Evolutionary conservation across 2,888 invertebrate species (phyloP).

Genomic region (Clistopyga incitator): DNA sequence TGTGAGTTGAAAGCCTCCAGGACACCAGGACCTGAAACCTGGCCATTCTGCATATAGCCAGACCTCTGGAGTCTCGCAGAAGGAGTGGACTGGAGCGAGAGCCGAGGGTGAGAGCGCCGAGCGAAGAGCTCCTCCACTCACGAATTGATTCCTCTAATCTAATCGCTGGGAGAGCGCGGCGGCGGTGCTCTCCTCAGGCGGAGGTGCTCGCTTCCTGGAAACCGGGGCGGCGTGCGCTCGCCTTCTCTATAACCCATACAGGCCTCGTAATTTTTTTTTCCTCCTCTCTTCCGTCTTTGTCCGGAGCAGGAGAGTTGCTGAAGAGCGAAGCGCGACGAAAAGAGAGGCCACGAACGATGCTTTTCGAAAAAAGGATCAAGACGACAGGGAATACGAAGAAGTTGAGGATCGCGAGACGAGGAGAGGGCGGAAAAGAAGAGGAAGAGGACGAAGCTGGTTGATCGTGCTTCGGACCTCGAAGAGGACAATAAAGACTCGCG

Average conservation of each 20-base stretch:
- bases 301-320: constrained; percentile 15
- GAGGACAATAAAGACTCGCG: constrained; percentile 69
- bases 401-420: constrained; percentile 58
- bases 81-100: constrained; percentile 39
- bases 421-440: constrained; percentile 36
- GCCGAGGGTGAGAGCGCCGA: constrained; percentile 41
- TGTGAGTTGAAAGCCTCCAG: constrained; percentile 5
- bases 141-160: constrained; percentile 76
- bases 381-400: constrained; percentile 63
- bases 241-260: constrained; percentile 58
- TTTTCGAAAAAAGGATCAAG: constrained; percentile 53
- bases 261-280: constrained; percentile 35
- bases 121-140: constrained; percentile 67
- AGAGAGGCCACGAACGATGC: constrained; percentile 54
- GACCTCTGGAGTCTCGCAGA: constrained; percentile 34
- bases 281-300: constrained; percentile 39
- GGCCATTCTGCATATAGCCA: constrained; percentile 21
- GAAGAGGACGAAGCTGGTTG: constrained; percentile 63
- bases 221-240: constrained; percentile 76
- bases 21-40: constrained; percentile 1
- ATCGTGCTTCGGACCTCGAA: constrained; percentile 42
- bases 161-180: constrained; percentile 73
- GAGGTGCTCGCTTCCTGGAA: constrained; percentile 78
- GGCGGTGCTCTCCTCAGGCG: constrained; percentile 66
- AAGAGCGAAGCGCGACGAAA: constrained; percentile 54